Evolutionary conservation across 2,888 invertebrate genomes (phyloP).

Genomic region (Dryomyza anilis): DNA sequence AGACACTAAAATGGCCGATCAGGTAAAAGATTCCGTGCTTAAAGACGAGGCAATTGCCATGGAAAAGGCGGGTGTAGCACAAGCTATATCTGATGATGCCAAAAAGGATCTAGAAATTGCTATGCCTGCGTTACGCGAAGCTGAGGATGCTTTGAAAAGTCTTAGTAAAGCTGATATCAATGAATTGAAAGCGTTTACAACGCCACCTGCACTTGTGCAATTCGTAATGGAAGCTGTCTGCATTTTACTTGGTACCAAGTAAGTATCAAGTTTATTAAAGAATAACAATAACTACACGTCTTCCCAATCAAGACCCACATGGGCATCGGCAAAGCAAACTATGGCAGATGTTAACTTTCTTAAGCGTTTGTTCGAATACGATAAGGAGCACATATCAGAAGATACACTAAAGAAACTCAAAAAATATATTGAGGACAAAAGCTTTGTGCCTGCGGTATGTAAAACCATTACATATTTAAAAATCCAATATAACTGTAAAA

Average conservation of each 20-base stretch:
- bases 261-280: conserved; percentile 36
- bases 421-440: conserved; percentile 81
- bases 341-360: conserved; percentile 84
- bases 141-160: conserved; percentile 81
- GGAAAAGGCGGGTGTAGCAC: conserved; percentile 83
- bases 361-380: conserved; percentile 79
- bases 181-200: conserved; percentile 85
- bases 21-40: conserved; percentile 78
- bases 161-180: conserved; percentile 90
- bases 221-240: conserved; percentile 94
- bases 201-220: conserved; percentile 83
- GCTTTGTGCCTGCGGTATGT: conserved; percentile 77
- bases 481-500: too few species aligned
- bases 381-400: conserved; percentile 86
- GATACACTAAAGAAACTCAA: conserved; percentile 77
- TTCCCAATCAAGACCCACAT: conserved; percentile 72
- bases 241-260: conserved; percentile 82
- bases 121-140: conserved; percentile 83
- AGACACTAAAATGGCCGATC: conserved; percentile 82
- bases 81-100: conserved; percentile 83
- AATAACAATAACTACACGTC: not conserved
- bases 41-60: conserved; percentile 85
- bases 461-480: too few species aligned
- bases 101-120: conserved; percentile 87
- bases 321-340: conserved; percentile 81